Percentiles rank a stretch among this genome's conserved stretches.
phyloP scores from a whole-genome alignment of 1,140 invertebrate genomes.

The Drosophila willistoni region DNA sequence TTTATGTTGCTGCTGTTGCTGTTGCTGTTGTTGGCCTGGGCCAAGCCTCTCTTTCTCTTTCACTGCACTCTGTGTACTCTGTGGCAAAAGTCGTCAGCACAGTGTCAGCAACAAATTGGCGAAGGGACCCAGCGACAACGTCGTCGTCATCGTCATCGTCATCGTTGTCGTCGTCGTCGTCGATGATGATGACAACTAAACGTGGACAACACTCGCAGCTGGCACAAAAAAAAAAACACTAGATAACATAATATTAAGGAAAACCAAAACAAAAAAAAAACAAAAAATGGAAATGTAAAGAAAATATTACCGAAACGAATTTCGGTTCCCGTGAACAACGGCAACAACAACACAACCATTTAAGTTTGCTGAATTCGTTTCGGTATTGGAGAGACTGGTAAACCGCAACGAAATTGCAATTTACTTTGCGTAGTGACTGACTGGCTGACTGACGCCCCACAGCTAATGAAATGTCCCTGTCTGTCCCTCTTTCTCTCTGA shows the following conservation, averaged over 20 bases:
- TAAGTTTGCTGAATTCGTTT: too few species aligned
- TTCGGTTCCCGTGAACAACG: not conserved
- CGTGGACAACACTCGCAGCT: constrained; percentile 12
- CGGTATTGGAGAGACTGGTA: too few species aligned
- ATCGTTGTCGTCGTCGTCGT: not conserved
- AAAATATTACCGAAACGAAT: constrained; percentile 5
- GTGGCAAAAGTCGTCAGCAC: constrained; percentile 25
- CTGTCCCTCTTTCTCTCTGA: too few species aligned
- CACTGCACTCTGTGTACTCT: constrained; percentile 1
- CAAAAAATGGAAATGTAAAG: not conserved
- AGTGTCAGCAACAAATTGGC: constrained; percentile 36
- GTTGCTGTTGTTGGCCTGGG: constrained; percentile 32
- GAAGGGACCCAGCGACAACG: constrained; percentile 15
- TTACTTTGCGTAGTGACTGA: too few species aligned
- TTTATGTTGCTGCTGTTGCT: constrained; percentile 10
- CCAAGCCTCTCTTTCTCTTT: constrained; percentile 22
- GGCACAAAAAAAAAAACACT: constrained; percentile 1
- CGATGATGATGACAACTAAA: constrained; percentile 6
- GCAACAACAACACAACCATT: not conserved
- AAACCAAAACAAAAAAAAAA: not conserved
- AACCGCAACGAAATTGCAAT: too few species aligned
- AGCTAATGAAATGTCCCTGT: too few species aligned
- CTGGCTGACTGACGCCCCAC: too few species aligned
- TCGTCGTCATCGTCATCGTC: not conserved
- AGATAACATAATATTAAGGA: constrained; percentile 8